phyloP scores from a whole-genome alignment of 1,140 invertebrate species.

The Drosophila neocordata region DNA sequence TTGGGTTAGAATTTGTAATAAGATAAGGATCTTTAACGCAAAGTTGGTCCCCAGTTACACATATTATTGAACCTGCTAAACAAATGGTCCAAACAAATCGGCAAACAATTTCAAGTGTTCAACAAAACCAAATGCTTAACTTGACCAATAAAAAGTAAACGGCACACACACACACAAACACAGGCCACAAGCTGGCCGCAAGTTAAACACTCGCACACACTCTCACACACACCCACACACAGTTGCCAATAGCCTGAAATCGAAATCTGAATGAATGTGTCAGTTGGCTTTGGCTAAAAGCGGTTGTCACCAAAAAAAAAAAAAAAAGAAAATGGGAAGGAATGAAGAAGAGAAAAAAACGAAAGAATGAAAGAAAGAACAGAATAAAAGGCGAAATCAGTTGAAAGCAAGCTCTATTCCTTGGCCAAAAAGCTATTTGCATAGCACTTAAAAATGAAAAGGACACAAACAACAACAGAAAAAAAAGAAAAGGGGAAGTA shows the following conservation, averaged over 20 bases:
- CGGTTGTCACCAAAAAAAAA: slow-evolving; percentile 22
- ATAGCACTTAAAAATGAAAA: slow-evolving; percentile 65
- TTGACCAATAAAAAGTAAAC: slow-evolving; percentile 63
- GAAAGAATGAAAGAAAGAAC: slow-evolving; percentile 21
- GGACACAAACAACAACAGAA: slow-evolving; percentile 15
- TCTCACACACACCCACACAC: slow-evolving; percentile 1
- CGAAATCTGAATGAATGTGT: slow-evolving; percentile 48
- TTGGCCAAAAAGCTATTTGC: slow-evolving; percentile 54
- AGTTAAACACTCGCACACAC: slow-evolving; percentile 20
- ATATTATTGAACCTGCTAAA: slow-evolving; percentile 28
- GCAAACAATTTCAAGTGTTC: slow-evolving; percentile 54
- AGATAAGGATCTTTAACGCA: slow-evolving; percentile 3
- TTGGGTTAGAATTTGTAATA: neutral
- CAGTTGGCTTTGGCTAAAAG: slow-evolving; percentile 54
- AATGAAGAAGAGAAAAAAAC: neutral
- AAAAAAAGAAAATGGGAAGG: neutral
- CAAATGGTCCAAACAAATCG: slow-evolving; percentile 46
- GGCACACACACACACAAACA: slow-evolving; percentile 30
- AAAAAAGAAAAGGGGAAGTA: neutral
- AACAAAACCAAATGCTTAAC: slow-evolving; percentile 48
- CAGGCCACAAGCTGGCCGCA: slow-evolving; percentile 26
- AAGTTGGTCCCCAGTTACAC: slow-evolving; percentile 20
- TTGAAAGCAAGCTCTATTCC: slow-evolving; percentile 24
- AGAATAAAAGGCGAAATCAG: slow-evolving; percentile 52
- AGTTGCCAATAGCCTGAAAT: slow-evolving; percentile 20